Percentiles rank a stretch among this genome's conserved stretches.
phyloP scores from a whole-genome alignment of 1,140 invertebrate species.

The Sarcophaga bullata region DNA sequence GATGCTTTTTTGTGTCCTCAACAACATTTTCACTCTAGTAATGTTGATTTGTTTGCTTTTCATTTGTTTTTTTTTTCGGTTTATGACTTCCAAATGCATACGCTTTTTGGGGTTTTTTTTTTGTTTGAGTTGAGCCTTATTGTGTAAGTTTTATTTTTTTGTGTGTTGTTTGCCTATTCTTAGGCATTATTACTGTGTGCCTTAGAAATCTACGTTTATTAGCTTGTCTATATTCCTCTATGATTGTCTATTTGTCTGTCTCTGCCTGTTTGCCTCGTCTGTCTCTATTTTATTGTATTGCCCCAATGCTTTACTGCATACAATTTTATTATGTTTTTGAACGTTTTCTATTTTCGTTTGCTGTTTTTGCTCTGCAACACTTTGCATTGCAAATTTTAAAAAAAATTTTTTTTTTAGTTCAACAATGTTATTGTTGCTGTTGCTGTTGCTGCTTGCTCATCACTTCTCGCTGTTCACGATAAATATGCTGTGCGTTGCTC shows the following conservation, averaged over 20 bases:
- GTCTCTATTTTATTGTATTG: neutral
- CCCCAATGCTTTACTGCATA: neutral
- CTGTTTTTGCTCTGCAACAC: neutral
- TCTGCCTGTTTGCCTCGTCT: neutral
- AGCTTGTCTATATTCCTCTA: neutral
- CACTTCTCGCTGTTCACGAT: constrained; percentile 19
- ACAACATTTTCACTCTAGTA: neutral
- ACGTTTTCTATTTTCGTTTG: neutral
- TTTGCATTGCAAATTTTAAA: constrained; percentile 10
- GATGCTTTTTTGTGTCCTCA: neutral
- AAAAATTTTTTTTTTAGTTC: neutral
- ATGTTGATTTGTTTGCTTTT: neutral
- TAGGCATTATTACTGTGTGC: neutral
- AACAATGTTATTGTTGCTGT: too few species aligned
- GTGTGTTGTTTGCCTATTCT: neutral
- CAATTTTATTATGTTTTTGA: too few species aligned
- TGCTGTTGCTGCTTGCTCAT: too few species aligned
- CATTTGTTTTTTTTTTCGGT: neutral
- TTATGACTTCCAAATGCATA: neutral
- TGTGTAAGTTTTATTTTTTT: neutral
- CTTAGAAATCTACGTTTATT: neutral
- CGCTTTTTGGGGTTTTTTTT: neutral
- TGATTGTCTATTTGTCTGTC: neutral
- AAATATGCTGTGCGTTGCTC: neutral
- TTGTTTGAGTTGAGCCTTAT: neutral